Evolutionary conservation across 2,113 vertebrate genomes (phyloP).

Genomic region (Elephas maximus): DNA sequence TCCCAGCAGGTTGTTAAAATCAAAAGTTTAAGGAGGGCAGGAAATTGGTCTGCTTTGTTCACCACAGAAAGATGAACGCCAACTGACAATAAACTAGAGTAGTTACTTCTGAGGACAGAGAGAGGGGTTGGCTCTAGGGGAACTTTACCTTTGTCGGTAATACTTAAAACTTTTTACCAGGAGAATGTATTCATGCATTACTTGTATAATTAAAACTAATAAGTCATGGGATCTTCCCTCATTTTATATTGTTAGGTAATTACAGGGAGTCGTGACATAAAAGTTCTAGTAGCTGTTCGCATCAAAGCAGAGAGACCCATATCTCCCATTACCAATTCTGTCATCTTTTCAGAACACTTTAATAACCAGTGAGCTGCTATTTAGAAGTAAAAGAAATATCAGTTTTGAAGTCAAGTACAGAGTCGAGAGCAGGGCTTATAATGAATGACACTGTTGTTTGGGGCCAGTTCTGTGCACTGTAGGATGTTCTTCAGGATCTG

Average conservation of each 20-base stretch:
- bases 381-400: not conserved
- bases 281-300: not conserved
- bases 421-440: not conserved
- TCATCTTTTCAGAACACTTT: not conserved
- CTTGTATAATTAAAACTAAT: slow-evolving; percentile 56
- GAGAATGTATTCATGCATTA: slow-evolving; percentile 45
- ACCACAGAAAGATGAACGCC: not conserved
- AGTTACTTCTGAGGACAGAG: not conserved
- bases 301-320: not conserved
- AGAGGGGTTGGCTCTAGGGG: not conserved
- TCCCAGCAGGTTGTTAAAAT: not conserved
- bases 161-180: slow-evolving; percentile 31
- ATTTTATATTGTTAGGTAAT: slow-evolving; percentile 36
- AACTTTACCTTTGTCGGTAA: slow-evolving; percentile 6
- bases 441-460: not conserved
- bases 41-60: slow-evolving; percentile 9
- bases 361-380: not conserved
- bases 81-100: not conserved
- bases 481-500: too few species aligned
- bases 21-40: not conserved
- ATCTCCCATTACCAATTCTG: not conserved
- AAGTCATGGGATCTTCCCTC: not conserved
- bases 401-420: not conserved
- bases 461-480: too few species aligned
- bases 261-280: not conserved